Base-by-base conservation (phyloP, 2,113 vertebrate genomes). In the Camelus dromedarius region DNA sequence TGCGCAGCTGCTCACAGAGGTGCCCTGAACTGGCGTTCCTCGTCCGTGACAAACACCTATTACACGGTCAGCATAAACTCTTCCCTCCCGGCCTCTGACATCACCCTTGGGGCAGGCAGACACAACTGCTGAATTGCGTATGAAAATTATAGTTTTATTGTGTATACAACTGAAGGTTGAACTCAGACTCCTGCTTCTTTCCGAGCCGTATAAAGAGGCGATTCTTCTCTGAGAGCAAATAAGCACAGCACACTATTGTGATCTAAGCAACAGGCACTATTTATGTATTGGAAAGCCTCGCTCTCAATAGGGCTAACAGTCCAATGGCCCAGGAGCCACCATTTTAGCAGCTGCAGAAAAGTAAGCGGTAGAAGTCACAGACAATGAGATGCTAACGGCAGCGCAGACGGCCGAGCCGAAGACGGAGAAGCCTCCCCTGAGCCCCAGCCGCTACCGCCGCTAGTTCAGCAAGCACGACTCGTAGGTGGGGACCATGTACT, bases 401-500 rank as follows among this genome's bases (percentile, higher is more conserved):
- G 93, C 91, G 76, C 97, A 92, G 79, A 96, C 50, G 60, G 91
- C 28, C 18, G 93, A 95, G 90, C 67, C 11, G 6, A 64, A 91
- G 86, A 70, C 62, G 28, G 93, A 96, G 91, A 95, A 86, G 97
- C 89, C 95, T 50, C 58, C 32, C 52, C 38, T 92, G 79, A 56
- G 20, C 24, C 90, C 67, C 83, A 60, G 93, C 56, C 79, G 76
- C 69, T 28, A 46, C 62, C 38, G 14, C 46, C 7, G 8, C 92
- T 98, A 99, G 96, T 98, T 99, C 67, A 99, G 96, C 97, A 99
- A 96, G 98, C 99, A 99, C 8, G 99, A 99, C 98, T 99, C 97
- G 0, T 99, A 99, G 96, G 99, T 99, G 89, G 99, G 99, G 92
- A 99, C 99, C 99, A 99, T 99, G 98, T 99, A 99, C 98, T 99